A percentile compares a stretch with the other conserved stretches of the same genome.
Evolutionary conservation across 2,113 vertebrate genomes (phyloP).

Genomic region (Oophaga pumilio): DNA sequence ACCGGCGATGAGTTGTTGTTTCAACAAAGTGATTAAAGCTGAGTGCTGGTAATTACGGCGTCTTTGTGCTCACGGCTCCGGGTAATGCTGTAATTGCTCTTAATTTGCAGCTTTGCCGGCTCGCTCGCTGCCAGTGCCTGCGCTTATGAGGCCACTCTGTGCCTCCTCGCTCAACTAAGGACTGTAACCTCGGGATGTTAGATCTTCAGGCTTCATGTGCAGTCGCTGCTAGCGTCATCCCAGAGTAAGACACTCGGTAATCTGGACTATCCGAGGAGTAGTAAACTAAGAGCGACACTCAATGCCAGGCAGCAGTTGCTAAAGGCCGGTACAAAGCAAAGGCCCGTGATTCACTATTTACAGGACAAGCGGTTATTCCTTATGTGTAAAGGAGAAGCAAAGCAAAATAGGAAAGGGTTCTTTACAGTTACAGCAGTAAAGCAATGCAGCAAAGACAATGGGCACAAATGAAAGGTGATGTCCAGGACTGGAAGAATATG

Average conservation of each 20-base stretch:
- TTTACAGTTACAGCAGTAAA: too few species aligned
- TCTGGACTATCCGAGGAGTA: too few species aligned
- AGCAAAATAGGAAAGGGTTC: too few species aligned
- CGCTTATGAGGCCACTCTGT: slow-evolving; percentile 52
- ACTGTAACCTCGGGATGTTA: slow-evolving; percentile 25
- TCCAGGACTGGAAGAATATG: too few species aligned
- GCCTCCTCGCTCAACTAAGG: background rate
- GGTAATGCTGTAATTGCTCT: slow-evolving; percentile 57
- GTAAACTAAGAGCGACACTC: too few species aligned
- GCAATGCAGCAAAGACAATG: too few species aligned
- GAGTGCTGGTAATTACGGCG: slow-evolving; percentile 60
- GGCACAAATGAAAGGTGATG: too few species aligned
- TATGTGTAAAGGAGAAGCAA: too few species aligned
- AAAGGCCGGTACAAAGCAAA: too few species aligned
- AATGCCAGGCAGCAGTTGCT: too few species aligned
- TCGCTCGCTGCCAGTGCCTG: slow-evolving; percentile 57
- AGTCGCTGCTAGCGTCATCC: background rate
- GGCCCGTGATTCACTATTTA: too few species aligned
- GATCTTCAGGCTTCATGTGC: background rate
- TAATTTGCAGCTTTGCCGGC: slow-evolving; percentile 62
- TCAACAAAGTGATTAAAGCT: slow-evolving; percentile 59
- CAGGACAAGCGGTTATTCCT: too few species aligned
- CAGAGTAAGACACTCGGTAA: background rate
- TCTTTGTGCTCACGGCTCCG: slow-evolving; percentile 52
- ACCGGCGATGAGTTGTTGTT: slow-evolving; percentile 31